Evolutionary conservation across 2,797 vertebrate species (phyloP), one percentile per base, ranked within the genome.

Genomic region (Pterois miles): DNA sequence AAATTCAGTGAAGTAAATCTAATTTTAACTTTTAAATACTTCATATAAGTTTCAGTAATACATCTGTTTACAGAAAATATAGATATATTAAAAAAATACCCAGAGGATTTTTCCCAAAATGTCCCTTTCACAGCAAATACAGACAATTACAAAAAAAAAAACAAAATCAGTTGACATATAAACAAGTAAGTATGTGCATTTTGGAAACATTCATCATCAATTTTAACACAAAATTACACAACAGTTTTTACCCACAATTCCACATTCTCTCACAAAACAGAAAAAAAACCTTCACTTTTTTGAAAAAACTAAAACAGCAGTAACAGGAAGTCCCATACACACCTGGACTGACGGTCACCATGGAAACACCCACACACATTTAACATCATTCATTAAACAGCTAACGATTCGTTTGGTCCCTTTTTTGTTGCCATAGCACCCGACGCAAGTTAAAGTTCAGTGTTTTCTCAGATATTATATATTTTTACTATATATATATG

Each of bases 81-180:
- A 75, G 2, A 40, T 53, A 1, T 23, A 74, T 78, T 58, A 50
- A 14, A 80, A 63, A 72, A 62, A 72, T 10, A 40, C 20, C 48
- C 74, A 38, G 11, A 36, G 48, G 36, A 56, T 71, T 57, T 33
- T 63, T 36, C 50, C 57, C 16, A 40, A 29, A 74, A 13, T 54
- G 18, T 46, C 31, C 50, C 12, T 56, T 76, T 87, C 70, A 79
- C 82, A 82, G 71, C 16, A 79, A 46, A 64, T 4, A 14, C 20
- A 59, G 10, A 20, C 9, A 40, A 25, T 27, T 62, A 16, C 4
- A n/a, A n/a, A n/a, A n/a, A n/a, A n/a, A n/a, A 62, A 25, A 10
- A 18, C 3, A 14, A 43, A 43, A 46, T 46, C 43, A 18, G 27
- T 4, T 18, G 8, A 50, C 33, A 60, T 20, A 10, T 18, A 50